phyloP scores from a whole-genome alignment of 2,797 vertebrate species.

The Okamejei kenojei region DNA sequence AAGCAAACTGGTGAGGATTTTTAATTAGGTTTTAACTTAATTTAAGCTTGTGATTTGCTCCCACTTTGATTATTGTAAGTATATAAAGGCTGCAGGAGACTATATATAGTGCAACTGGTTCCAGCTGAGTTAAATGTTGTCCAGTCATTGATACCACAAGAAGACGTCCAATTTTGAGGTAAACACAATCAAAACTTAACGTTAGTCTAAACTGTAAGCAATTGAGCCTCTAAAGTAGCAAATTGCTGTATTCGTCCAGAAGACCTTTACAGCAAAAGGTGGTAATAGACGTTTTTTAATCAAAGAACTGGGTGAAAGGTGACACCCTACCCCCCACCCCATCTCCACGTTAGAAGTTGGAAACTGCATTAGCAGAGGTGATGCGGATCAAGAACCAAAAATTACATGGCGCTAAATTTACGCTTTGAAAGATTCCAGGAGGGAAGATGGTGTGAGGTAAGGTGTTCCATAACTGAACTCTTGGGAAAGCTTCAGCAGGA shows the following conservation, averaged over 20 bases:
- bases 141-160: background rate
- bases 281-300: background rate
- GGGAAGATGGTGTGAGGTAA: background rate
- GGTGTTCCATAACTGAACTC: background rate
- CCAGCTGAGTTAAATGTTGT: background rate
- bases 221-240: background rate
- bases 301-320: background rate
- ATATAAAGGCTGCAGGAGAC: background rate
- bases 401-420: background rate
- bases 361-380: background rate
- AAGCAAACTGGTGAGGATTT: conserved; percentile 11
- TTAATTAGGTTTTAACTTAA: conserved; percentile 28
- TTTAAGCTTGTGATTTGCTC: background rate
- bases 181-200: background rate
- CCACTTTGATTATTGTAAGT: conserved; percentile 14
- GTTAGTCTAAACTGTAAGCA: background rate
- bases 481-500: background rate
- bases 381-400: background rate
- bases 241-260: background rate
- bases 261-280: background rate
- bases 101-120: background rate
- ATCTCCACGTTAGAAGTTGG: background rate
- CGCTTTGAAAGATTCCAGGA: background rate
- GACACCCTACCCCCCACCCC: background rate
- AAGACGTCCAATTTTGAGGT: conserved; percentile 11